phyloP scores from a whole-genome alignment of 2,888 invertebrate genomes.

The Mongoloraphidia duomilia region DNA sequence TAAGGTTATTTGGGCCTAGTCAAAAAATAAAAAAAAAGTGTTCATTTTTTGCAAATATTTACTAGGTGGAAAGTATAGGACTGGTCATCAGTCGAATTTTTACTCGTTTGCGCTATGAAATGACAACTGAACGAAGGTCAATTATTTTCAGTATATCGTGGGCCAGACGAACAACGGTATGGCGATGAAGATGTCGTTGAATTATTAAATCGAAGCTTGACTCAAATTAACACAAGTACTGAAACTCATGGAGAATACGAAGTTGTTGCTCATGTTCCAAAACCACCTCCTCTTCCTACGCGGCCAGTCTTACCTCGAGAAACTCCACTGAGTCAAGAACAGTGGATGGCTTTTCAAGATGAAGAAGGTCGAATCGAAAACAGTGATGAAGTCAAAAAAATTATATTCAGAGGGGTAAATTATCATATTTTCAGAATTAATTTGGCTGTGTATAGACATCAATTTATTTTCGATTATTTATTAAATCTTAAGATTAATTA shows the following conservation, averaged over 20 bases:
- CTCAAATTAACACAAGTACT: conserved; percentile 29
- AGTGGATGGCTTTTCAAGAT: conserved; percentile 73
- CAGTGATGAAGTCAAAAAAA: conserved; percentile 61
- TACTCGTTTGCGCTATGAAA: too few species aligned
- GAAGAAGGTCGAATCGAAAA: conserved; percentile 67
- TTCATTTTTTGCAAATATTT: too few species aligned
- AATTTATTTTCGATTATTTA: too few species aligned
- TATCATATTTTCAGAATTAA: not conserved
- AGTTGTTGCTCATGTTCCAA: conserved; percentile 47
- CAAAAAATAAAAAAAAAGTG: too few species aligned
- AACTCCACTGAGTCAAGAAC: conserved; percentile 54
- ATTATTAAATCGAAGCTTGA: conserved; percentile 41
- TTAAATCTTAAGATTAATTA: too few species aligned
- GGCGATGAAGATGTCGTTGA: conserved; percentile 49
- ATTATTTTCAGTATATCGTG: conserved; percentile 38
- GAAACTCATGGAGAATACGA: conserved; percentile 56
- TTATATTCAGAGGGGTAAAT: conserved; percentile 83
- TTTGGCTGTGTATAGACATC: conserved; percentile 1
- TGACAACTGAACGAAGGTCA: too few species aligned
- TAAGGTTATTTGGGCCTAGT: too few species aligned
- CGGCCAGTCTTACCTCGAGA: conserved; percentile 56
- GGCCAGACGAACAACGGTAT: conserved; percentile 43
- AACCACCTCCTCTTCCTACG: conserved; percentile 57
- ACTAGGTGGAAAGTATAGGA: too few species aligned
- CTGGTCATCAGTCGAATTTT: too few species aligned